A percentile compares a stretch with the other conserved stretches of the same genome.
Conservation (phyloP, 1,140 invertebrate genomes). For the Delia radicum region DNA sequence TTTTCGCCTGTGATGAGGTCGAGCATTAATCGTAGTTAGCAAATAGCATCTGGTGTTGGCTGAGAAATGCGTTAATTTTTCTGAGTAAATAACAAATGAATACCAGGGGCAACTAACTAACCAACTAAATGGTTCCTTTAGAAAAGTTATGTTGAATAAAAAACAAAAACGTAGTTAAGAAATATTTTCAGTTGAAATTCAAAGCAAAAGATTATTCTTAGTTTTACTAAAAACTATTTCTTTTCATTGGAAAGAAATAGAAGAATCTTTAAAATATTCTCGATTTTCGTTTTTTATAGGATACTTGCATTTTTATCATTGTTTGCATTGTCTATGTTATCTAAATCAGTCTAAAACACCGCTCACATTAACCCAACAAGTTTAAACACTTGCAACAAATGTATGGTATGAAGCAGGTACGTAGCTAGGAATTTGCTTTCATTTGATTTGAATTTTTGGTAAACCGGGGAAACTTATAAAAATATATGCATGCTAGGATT, state of each 20-base stretch:
- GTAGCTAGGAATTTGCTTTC: no score
- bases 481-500: no score
- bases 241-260: background rate
- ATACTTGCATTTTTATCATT: background rate
- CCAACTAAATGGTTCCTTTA: conserved; percentile 15
- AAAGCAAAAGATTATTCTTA: background rate
- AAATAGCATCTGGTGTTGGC: conserved; percentile 9
- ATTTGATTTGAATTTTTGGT: no score
- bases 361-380: no score
- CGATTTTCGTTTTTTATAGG: background rate
- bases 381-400: no score
- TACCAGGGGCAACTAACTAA: conserved; percentile 16
- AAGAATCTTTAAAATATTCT: background rate
- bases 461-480: no score
- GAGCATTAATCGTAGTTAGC: conserved; percentile 20
- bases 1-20: conserved; percentile 4
- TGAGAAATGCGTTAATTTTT: conserved; percentile 17
- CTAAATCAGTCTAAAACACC: no score
- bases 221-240: background rate
- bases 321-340: no score
- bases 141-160: background rate
- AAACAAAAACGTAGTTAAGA: background rate
- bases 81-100: conserved; percentile 5
- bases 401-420: no score
- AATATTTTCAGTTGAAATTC: conserved; percentile 14